Percentiles rank a stretch among this genome's conserved stretches.
phyloP scores from a whole-genome alignment of 2,113 vertebrate species.

The Vulpes vulpes region DNA sequence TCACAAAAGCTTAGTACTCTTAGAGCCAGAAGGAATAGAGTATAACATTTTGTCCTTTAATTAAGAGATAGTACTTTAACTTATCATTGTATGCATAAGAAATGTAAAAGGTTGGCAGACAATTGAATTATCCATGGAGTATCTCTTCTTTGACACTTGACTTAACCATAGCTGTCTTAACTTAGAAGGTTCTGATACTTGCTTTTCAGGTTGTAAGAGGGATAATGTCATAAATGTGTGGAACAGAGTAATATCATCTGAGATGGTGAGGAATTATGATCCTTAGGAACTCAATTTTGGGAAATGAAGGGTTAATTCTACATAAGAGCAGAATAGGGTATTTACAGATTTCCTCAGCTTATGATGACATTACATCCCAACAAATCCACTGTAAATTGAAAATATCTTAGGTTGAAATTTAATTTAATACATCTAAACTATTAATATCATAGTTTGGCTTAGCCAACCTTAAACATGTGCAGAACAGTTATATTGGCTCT shows the following conservation, averaged over 20 bases:
- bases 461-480: neutral
- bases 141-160: neutral
- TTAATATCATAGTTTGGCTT: neutral
- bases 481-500: neutral
- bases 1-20: neutral
- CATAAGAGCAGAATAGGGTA: neutral
- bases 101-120: neutral
- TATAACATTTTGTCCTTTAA: neutral
- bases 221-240: neutral
- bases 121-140: neutral
- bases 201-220: neutral
- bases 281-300: neutral
- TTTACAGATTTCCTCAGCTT: neutral
- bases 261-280: neutral
- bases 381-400: neutral
- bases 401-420: neutral
- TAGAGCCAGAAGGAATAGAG: neutral
- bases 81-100: neutral
- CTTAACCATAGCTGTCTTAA: neutral
- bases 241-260: neutral
- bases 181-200: neutral
- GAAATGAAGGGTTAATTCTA: neutral
- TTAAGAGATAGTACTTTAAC: neutral
- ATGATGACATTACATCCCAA: neutral
- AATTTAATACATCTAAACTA: neutral